phyloP scores from a whole-genome alignment of 2,797 vertebrate species.

The Limosa lapponica region DNA sequence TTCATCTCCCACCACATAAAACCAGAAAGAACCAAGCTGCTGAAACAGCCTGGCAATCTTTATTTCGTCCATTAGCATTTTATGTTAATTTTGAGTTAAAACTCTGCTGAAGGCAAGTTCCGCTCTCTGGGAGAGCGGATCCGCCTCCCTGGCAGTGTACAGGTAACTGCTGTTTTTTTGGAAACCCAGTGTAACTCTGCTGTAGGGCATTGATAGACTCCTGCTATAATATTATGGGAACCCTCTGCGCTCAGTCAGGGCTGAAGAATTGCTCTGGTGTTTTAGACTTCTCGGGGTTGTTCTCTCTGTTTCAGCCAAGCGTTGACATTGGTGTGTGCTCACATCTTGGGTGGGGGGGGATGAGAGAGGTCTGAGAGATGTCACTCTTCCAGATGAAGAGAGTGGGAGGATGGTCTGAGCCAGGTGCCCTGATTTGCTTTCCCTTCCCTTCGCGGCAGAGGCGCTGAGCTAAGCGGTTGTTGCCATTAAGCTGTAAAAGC shows the following conservation, averaged over 20 bases:
- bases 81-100: not conserved
- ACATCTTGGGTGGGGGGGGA: not conserved
- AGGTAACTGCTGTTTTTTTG: not conserved
- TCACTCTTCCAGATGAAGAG: not conserved
- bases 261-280: not conserved
- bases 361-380: not conserved
- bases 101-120: not conserved
- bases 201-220: not conserved
- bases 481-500: slow-evolving; percentile 2
- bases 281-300: not conserved
- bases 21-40: not conserved
- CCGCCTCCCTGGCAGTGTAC: not conserved
- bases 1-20: not conserved
- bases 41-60: not conserved
- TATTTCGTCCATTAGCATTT: not conserved
- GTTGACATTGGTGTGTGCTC: not conserved
- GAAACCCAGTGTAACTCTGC: not conserved
- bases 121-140: not conserved
- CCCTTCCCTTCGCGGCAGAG: not conserved
- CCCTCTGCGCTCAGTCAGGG: not conserved
- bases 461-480: not conserved
- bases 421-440: not conserved
- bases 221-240: not conserved
- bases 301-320: not conserved
- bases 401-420: not conserved